Evolutionary conservation across 1,140 invertebrate genomes (phyloP), one percentile per base, ranked within the genome.

Genomic region (Monochamus saltuarius): DNA sequence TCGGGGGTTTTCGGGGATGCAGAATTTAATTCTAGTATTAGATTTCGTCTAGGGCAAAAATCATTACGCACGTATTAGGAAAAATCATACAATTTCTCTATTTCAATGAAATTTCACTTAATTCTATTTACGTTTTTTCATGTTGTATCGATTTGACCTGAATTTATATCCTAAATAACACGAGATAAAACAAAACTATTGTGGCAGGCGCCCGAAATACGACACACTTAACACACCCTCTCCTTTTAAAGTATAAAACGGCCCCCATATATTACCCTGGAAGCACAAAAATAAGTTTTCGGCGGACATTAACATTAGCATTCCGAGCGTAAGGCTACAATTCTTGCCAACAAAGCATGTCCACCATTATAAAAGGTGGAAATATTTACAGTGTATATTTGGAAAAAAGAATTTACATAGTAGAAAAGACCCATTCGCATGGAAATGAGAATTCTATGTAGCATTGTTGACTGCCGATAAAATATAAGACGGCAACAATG

Each of bases 401-500:
- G 62, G 59, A 71, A 71, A 67, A 69, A 68, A 69, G 65, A 71
- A 73, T 73, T 72, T 70, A 72, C 68, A 72, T 72, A 62, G 63
- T 61, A 67, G 68, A 69, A 73, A 73, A 69, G 68, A 66, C 65
- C 66, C 64, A 71, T 72, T 73, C 70, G 70, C 62, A 73, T 73
- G 72, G 68, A 73, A 73, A 73, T 73, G 65, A 67, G 68, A 68
- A 63, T 68, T 68, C 65, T 66, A 65, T 65, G 66, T 61, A 61
- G 61, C 65, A 73, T 72, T 72, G 72, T 73, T 59, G 64, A 54
- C 60, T 54, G 65, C 63, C 71, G 68, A 73, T 73, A 73, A 73
- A 73, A 73, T 73, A 73, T 73, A 73, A 73, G 72, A 73, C 69
- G 72, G 67, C 72, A 69, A 73, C 72, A 73, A 73, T 73, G 49